Evolutionary conservation across 1,140 invertebrate genomes (phyloP).

Genomic region (Episyrphus balteatus): DNA sequence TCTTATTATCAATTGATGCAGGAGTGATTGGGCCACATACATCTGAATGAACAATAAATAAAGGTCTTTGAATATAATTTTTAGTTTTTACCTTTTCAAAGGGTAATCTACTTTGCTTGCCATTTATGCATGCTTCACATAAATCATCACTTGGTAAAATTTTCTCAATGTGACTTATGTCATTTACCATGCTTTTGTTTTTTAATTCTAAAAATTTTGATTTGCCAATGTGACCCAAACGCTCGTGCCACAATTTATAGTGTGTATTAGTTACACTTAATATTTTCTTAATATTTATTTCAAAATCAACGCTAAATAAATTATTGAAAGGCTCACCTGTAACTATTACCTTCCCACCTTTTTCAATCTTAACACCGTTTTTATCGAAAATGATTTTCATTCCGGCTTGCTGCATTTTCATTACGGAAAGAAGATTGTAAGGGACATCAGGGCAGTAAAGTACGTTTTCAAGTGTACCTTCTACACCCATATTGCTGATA

Average conservation of each 20-base stretch:
- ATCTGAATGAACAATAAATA: conserved; percentile 36
- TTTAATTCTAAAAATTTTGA: conserved; percentile 26
- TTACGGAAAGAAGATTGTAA: conserved; percentile 8
- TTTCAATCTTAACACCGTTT: background rate
- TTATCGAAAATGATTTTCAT: conserved; percentile 2
- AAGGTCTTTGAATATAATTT: conserved; percentile 27
- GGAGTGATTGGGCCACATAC: conserved; percentile 37
- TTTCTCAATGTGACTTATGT: conserved; percentile 16
- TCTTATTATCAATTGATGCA: conserved; percentile 22
- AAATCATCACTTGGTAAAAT: conserved; percentile 17
- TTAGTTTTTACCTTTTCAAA: conserved; percentile 33
- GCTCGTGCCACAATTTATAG: conserved; percentile 32
- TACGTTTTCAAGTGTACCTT: conserved; percentile 7
- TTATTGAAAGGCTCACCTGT: background rate
- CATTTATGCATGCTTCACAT: conserved; percentile 38
- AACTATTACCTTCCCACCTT: background rate
- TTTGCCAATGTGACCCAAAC: conserved; percentile 27
- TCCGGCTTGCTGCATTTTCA: conserved; percentile 5
- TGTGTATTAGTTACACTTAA: conserved; percentile 8
- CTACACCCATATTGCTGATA: background rate
- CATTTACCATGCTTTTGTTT: conserved; percentile 22
- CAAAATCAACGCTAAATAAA: background rate
- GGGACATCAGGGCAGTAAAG: conserved; percentile 5
- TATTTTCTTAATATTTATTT: background rate
- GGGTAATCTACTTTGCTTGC: conserved; percentile 34